These are phyloP conservation scores for Galaxea fascicularis DNA, from an alignment of 92 coral and sea anemone species.

Conservation along the genomic window DNA sequence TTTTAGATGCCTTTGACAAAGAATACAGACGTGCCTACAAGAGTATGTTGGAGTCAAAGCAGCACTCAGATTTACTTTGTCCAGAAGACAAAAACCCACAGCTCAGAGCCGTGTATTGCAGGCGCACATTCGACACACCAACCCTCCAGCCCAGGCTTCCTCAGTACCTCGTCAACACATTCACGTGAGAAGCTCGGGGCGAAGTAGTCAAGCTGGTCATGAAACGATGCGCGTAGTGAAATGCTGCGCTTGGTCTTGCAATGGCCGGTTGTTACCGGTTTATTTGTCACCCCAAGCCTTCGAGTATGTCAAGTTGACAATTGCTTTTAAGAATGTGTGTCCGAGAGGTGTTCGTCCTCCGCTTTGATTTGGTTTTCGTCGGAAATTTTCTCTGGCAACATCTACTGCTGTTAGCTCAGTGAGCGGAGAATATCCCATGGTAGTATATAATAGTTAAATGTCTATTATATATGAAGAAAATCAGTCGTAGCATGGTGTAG, in stretches of 20 bases:
- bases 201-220: not conserved
- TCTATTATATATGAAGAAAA: too few species aligned
- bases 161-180: conserved; percentile 62
- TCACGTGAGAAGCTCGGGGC: conserved; percentile 16
- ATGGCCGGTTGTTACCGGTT: not conserved
- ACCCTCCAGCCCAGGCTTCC: conserved; percentile 94
- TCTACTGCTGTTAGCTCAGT: not conserved
- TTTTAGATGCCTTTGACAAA: conserved; percentile 92
- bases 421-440: not conserved
- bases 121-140: conserved; percentile 85
- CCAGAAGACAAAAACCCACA: conserved; percentile 80
- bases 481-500: not conserved
- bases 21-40: conserved; percentile 90
- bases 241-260: not conserved
- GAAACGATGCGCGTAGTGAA: not conserved
- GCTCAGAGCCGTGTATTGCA: conserved; percentile 80
- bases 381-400: not conserved
- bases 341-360: not conserved
- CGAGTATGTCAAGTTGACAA: not conserved
- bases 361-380: not conserved
- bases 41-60: conserved; percentile 68
- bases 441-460: too few species aligned
- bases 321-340: not conserved
- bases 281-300: too few species aligned
- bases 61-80: conserved; percentile 70